Evolutionary conservation across 2,113 vertebrate species (phyloP).

Genomic region (Sceloporus undulatus): DNA sequence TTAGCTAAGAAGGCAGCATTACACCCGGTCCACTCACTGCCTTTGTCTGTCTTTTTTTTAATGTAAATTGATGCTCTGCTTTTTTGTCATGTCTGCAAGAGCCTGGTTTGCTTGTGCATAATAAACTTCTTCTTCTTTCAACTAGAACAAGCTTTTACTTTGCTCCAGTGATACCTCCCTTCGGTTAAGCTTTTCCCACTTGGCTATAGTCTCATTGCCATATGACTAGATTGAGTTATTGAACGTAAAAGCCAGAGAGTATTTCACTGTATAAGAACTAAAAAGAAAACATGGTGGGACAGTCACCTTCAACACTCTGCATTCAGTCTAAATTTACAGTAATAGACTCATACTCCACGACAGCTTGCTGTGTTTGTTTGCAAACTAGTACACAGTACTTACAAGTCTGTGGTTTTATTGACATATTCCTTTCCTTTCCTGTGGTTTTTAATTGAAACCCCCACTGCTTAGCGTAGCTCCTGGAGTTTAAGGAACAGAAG

Average conservation of each 20-base stretch:
- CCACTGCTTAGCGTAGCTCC: constrained; percentile 80
- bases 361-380: constrained; percentile 87
- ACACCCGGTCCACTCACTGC: too few relatives aligned
- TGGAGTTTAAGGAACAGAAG: constrained; percentile 77
- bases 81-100: too few relatives aligned
- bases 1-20: too few relatives aligned
- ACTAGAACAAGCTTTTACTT: constrained; percentile 52
- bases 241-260: constrained; percentile 56
- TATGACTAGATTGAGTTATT: constrained; percentile 54
- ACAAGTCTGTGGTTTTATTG: constrained; percentile 88
- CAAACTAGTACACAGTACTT: constrained; percentile 84
- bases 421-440: constrained; percentile 84
- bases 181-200: constrained; percentile 36
- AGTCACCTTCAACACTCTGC: constrained; percentile 75
- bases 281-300: constrained; percentile 76
- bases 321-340: constrained; percentile 80
- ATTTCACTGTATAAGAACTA: constrained; percentile 62
- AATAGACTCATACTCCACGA: constrained; percentile 78
- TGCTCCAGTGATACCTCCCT: constrained; percentile 41
- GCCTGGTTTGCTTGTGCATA: too few relatives aligned
- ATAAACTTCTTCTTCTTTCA: constrained; percentile 43
- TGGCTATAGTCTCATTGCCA: constrained; percentile 53
- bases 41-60: too few relatives aligned
- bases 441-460: constrained; percentile 88
- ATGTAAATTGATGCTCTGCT: too few relatives aligned